These are phyloP conservation scores for Furcula furcula DNA, from an alignment of 2,888 invertebrate genomes.

Conservation along the genomic window DNA sequence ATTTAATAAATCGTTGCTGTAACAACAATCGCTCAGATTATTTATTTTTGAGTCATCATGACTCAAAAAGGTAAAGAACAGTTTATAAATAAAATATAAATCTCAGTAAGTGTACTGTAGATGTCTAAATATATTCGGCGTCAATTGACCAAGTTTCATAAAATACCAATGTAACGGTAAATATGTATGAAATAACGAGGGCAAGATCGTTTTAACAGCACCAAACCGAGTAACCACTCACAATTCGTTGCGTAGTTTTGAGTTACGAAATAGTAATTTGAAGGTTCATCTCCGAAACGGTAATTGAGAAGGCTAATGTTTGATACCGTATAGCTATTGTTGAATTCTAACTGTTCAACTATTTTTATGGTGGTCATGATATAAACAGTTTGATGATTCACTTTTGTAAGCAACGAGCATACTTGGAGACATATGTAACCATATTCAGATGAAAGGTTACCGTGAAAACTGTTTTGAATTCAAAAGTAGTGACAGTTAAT, in stretches of 20 bases:
- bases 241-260: slow-evolving; percentile 27
- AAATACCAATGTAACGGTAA: slow-evolving; percentile 44
- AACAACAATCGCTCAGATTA: too few relatives aligned
- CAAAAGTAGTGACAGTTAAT: too few relatives aligned
- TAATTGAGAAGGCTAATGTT: slow-evolving; percentile 26
- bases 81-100: too few relatives aligned
- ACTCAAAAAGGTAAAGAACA: too few relatives aligned
- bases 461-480: too few relatives aligned
- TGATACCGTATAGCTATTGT: slow-evolving; percentile 25
- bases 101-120: too few relatives aligned
- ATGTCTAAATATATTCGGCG: too few relatives aligned
- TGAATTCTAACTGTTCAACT: slow-evolving; percentile 24
- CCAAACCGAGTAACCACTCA: slow-evolving; percentile 40
- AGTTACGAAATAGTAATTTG: slow-evolving; percentile 42
- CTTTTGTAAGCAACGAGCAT: slow-evolving; percentile 3
- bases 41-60: too few relatives aligned
- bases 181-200: slow-evolving; percentile 50
- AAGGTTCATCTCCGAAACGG: slow-evolving; percentile 30
- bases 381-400: slow-evolving; percentile 7
- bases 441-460: neutral
- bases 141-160: slow-evolving; percentile 42
- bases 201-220: slow-evolving; percentile 34
- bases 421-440: neutral
- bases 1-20: too few relatives aligned
- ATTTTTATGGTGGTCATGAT: slow-evolving; percentile 9